Evolutionary conservation across 2,888 invertebrate species (phyloP).

Genomic region (Sarcophaga subvicina): DNA sequence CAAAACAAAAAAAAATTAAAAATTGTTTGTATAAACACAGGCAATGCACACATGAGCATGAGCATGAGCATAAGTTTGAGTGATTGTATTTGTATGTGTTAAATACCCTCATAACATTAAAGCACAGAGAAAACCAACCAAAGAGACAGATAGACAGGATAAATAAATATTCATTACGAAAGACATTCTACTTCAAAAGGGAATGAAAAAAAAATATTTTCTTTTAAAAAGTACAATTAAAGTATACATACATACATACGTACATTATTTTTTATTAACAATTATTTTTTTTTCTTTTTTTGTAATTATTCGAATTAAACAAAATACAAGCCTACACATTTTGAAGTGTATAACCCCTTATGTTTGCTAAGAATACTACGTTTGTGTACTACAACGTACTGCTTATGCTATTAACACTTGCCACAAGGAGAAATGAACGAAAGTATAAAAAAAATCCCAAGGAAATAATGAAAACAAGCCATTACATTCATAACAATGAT

Average conservation of each 20-base stretch:
- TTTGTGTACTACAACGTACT: background rate
- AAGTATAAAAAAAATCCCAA: constrained; percentile 1
- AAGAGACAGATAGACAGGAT: too few species aligned
- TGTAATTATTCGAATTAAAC: too few species aligned
- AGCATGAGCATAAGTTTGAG: constrained; percentile 26
- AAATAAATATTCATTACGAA: too few species aligned
- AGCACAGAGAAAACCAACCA: background rate
- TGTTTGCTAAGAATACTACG: background rate
- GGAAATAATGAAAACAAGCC: background rate
- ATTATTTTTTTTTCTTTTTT: too few species aligned
- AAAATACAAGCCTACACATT: background rate
- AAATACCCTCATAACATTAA: constrained; percentile 47
- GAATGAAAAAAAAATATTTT: background rate
- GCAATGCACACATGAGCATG: constrained; percentile 1
- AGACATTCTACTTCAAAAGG: too few species aligned
- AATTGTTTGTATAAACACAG: constrained; percentile 21
- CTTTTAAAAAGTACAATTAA: too few species aligned
- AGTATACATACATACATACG: too few species aligned
- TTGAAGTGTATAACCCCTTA: background rate
- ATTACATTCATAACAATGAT: constrained; percentile 40
- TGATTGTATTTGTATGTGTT: too few species aligned
- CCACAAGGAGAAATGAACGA: background rate
- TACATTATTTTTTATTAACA: too few species aligned
- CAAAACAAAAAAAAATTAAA: background rate
- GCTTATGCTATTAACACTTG: constrained; percentile 6